Evolutionary conservation across 2,113 vertebrate genomes (phyloP).

Genomic region (Otolemur garnettii): DNA sequence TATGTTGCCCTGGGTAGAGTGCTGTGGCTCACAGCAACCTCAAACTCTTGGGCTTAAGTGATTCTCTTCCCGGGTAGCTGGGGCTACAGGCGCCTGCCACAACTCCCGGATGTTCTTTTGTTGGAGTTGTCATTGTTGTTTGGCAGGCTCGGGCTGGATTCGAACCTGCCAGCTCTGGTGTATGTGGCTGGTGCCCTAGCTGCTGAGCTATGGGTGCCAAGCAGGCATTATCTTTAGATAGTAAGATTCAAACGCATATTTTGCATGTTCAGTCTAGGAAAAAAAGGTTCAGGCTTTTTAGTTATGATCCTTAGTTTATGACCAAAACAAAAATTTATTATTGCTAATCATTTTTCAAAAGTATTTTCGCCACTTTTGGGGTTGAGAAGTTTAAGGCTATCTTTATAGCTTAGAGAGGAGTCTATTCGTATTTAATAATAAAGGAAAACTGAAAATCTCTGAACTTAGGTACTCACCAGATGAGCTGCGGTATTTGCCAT

Average conservation of each 20-base stretch:
- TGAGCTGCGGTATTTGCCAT: conserved; percentile 96
- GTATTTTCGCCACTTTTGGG: neutral
- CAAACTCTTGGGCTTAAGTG: too few relatives aligned
- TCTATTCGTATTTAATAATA: accelerated
- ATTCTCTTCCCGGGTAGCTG: too few relatives aligned
- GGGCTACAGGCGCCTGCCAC: too few relatives aligned
- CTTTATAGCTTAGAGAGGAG: neutral
- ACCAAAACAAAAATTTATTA: neutral
- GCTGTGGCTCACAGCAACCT: too few relatives aligned
- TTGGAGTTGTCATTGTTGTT: too few relatives aligned
- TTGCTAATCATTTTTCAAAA: neutral
- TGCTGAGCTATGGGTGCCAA: too few relatives aligned
- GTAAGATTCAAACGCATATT: neutral
- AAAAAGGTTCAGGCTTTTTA: neutral
- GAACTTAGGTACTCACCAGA: conserved; percentile 95
- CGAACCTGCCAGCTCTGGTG: too few relatives aligned
- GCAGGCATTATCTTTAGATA: neutral
- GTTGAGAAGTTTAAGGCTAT: neutral
- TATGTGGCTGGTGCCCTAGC: too few relatives aligned
- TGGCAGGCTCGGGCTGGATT: too few relatives aligned
- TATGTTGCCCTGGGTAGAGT: too few relatives aligned
- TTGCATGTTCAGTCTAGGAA: too few relatives aligned
- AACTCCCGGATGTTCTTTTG: too few relatives aligned
- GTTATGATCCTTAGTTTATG: neutral
- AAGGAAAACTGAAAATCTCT: neutral